phyloP scores from a whole-genome alignment of 2,797 vertebrate genomes.

The Onychomys leucogaster region DNA sequence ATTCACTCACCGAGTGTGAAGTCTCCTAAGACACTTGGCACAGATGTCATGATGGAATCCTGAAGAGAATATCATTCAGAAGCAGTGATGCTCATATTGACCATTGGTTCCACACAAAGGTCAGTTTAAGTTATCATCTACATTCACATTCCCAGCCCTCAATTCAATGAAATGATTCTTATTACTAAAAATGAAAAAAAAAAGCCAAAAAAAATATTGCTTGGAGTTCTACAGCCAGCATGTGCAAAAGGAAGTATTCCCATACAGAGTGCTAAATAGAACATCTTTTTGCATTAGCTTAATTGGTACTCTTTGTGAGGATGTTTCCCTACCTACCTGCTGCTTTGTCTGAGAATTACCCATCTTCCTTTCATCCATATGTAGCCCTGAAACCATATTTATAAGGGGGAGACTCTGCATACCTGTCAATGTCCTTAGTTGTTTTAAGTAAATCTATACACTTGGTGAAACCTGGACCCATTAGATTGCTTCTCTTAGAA shows the following conservation, averaged over 20 bases:
- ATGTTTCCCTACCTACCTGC: not conserved
- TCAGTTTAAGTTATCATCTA: not conserved
- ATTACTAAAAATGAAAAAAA: not conserved
- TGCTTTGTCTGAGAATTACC: not conserved
- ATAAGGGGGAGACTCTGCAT: not conserved
- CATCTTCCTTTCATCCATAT: not conserved
- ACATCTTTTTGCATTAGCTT: conserved; percentile 17
- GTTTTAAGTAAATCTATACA: conserved; percentile 48
- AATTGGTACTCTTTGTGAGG: not conserved
- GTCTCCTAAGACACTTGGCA: not conserved
- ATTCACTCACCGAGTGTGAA: not conserved
- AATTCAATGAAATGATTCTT: not conserved
- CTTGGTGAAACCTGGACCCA: not conserved
- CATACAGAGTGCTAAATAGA: not conserved
- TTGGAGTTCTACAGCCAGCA: conserved; percentile 3
- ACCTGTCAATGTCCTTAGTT: not conserved
- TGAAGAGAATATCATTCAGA: not conserved
- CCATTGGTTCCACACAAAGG: not conserved
- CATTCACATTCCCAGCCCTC: conserved; percentile 9
- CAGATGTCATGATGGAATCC: not conserved
- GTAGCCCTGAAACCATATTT: not conserved
- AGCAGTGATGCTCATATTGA: not conserved
- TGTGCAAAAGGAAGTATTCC: not conserved
- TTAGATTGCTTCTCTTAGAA: conserved; percentile 50
- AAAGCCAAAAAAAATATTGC: not conserved